These are phyloP conservation scores for Sorex maritimensis DNA, from an alignment of 2,797 vertebrate genomes.

Conservation along the genomic window DNA sequence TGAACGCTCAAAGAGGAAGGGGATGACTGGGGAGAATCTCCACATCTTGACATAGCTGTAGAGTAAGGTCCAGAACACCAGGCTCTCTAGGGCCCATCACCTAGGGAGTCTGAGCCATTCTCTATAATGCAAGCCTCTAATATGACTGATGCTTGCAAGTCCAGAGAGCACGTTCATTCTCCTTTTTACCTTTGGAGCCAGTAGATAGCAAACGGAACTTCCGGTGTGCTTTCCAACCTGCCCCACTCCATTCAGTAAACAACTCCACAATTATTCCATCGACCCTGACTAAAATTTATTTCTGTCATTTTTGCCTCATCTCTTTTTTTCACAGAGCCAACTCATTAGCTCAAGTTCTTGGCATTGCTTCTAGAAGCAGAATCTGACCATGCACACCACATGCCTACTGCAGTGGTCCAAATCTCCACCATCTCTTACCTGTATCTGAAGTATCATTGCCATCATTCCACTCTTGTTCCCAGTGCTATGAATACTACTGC, in stretches of 20 bases:
- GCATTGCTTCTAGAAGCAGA: slow-evolving; percentile 1
- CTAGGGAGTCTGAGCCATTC: neutral
- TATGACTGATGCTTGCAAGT: neutral
- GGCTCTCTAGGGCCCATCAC: neutral
- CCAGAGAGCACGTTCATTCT: neutral
- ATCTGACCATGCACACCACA: neutral
- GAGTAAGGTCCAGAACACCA: neutral
- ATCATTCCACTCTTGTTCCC: neutral
- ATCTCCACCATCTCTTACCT: neutral
- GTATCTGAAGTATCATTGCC: neutral
- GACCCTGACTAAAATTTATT: neutral
- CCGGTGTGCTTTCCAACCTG: neutral
- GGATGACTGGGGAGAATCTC: neutral
- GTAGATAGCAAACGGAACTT: neutral
- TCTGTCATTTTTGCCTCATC: neutral
- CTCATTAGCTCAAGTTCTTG: neutral
- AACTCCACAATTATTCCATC: neutral
- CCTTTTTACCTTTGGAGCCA: neutral
- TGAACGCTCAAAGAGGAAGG: neutral
- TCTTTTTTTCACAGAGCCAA: neutral
- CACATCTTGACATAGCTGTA: neutral
- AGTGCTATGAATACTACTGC: neutral
- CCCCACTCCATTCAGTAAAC: neutral
- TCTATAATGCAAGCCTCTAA: neutral
- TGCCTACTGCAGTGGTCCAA: neutral